phyloP scores from a whole-genome alignment of 2,888 invertebrate species.

The Drosophila kuntzei region DNA sequence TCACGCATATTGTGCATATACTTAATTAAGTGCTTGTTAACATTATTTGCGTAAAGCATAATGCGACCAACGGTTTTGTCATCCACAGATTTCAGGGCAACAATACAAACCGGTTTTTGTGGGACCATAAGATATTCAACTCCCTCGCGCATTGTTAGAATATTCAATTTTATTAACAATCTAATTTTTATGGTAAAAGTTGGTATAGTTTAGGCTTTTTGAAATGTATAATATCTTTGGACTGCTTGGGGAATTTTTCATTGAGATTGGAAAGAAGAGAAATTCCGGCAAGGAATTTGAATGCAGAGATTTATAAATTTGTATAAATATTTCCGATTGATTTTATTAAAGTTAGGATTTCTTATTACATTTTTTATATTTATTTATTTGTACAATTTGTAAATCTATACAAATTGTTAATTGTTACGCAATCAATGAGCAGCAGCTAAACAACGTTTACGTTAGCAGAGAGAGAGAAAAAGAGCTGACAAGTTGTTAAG shows the following conservation, averaged over 20 bases:
- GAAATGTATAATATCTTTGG: background rate
- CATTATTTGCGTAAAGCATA: slow-evolving; percentile 67
- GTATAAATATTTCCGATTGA: background rate
- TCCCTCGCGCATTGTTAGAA: slow-evolving; percentile 33
- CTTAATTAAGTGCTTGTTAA: slow-evolving; percentile 77
- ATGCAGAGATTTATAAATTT: background rate
- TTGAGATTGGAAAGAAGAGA: background rate
- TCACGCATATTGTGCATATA: slow-evolving; percentile 76
- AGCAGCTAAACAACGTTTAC: slow-evolving; percentile 9
- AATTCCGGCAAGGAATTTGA: background rate
- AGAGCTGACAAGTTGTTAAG: slow-evolving; percentile 19
- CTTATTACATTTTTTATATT: background rate
- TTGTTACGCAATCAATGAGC: background rate
- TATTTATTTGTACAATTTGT: background rate
- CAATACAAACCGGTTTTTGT: background rate
- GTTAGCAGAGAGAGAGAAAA: background rate
- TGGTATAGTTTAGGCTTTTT: background rate
- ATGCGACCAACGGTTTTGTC: slow-evolving; percentile 42
- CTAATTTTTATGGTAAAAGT: background rate
- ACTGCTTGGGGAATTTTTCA: background rate
- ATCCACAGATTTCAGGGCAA: slow-evolving; percentile 32
- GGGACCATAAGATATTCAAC: slow-evolving; percentile 4
- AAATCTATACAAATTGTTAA: background rate
- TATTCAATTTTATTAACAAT: slow-evolving; percentile 22
- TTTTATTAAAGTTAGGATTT: background rate